Evolutionary conservation across 2,113 vertebrate genomes (phyloP), one percentile per base, ranked within the genome.

Genomic region (Trogon melanurus): DNA sequence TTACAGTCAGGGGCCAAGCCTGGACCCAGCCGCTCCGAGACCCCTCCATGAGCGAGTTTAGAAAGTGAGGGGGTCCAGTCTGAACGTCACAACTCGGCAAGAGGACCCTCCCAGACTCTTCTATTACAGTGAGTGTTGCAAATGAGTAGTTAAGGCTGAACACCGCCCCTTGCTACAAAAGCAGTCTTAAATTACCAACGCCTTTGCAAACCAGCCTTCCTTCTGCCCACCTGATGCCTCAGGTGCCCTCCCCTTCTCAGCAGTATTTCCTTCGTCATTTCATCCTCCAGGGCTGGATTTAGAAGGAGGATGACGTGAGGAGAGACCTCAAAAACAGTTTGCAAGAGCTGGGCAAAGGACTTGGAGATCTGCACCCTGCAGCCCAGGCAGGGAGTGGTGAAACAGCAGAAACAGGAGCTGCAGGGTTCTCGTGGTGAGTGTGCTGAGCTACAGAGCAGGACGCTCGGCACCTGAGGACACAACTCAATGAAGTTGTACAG

Each of bases 301-400:
- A 97, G 54, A 96, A 97, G 88, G 96, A 97, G 79, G 97, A 97
- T 25, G 73, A 85, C 3, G 61, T 91, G 38, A 97, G 98, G 65
- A 83, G 96, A 30, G 85, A 97, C 3, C 93, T 98, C 83, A 98
- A 98, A 79, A 94, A 30, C 51, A 97, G 91, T 54, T 90, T 98
- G 62, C 86, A 98, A 71, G 95, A 96, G 61, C 95, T 96, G 76
- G 93, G 95, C 29, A 48, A 96, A 91, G 83, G 91, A 86, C 69
- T 97, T 97, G 0, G 96, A 98, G 65, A 97, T 85, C 78, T 93
- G 74, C 87, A 95, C 47, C 97, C 85, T 93, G 79, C 88, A 95
- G 56, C 97, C 84, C 13, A 88, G 85, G 41, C 66, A 64, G 38
- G 93, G 98, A 23, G 89, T 73, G 0, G 94, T 98, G 48, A 97